Conservation (phyloP, 2,888 invertebrate species). For the Atrina japonica region DNA sequence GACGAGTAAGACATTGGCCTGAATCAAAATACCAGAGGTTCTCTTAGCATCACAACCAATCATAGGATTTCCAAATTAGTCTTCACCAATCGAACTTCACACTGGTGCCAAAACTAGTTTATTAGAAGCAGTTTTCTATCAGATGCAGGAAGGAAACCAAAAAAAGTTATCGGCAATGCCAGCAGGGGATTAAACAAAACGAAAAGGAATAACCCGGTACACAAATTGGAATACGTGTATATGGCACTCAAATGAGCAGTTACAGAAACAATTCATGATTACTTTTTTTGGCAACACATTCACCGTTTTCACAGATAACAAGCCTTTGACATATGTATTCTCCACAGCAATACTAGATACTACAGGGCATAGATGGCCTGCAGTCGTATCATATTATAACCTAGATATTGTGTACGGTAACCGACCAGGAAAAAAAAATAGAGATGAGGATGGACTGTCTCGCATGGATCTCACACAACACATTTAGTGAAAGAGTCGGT, state of each 20-base stretch:
- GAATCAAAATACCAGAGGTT: background rate
- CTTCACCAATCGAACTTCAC: constrained; percentile 26
- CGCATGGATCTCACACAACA: constrained; percentile 31
- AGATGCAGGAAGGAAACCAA: constrained; percentile 25
- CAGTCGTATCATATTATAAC: constrained; percentile 19
- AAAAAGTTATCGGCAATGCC: constrained; percentile 34
- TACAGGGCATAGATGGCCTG: constrained; percentile 30
- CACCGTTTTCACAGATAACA: constrained; percentile 5
- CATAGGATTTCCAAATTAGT: constrained; percentile 32
- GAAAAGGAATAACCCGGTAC: no score
- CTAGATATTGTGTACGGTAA: constrained; percentile 36
- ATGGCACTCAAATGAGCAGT: no score
- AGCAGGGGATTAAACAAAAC: constrained; percentile 27
- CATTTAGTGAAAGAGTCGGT: background rate
- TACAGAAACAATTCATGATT: constrained; percentile 40
- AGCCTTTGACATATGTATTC: background rate
- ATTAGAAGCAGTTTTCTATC: constrained; percentile 38
- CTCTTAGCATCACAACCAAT: constrained; percentile 19
- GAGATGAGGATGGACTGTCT: constrained; percentile 12
- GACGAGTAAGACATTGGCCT: background rate
- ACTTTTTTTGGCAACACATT: constrained; percentile 35
- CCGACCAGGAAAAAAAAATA: constrained; percentile 21
- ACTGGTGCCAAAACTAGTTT: constrained; percentile 33
- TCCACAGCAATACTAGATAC: constrained; percentile 16
- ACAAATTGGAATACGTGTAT: no score